Evolutionary conservation across 2,797 vertebrate genomes (phyloP), one percentile per base, ranked within the genome.

Genomic region (Pantherophis vulpinus): DNA sequence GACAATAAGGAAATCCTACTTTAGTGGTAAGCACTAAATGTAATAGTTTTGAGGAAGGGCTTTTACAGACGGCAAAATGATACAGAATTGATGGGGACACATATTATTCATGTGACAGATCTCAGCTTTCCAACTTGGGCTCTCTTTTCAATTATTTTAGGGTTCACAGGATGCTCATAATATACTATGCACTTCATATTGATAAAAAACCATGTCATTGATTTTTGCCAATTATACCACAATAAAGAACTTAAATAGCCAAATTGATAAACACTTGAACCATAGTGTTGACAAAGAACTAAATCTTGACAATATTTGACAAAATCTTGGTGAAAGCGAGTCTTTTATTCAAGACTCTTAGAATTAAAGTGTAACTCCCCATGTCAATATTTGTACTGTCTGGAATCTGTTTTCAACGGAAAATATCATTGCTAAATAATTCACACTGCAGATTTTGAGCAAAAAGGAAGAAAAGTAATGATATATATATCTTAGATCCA

Each of bases 341-440:
- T 93, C 94, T 95, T 94, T 93, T 86, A 94, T 97, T 96, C 94
- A 96, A 93, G 95, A 94, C 95, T 96, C 94, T 96, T 88, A 92
- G 94, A 95, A 90, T 94, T 97, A 98, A 97, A 97, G 95, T 95
- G 97, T 97, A 97, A 97, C 97, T 70, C 97, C 97, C 97, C 97
- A 95, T 98, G 98, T 98, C 98, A 98, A 98, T 98, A 98, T 97
- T 95, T 97, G 98, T 98, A 98, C 97, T 97, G 97, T 97, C 95
- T 97, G 96, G 98, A 98, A 98, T 98, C 97, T 97, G 97, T 98
- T 98, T 98, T 96, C 97, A 94, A 96, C 97, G 96, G 97, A 97
- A 98, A 98, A 98, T 98, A 98, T 98, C 97, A 98, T 98, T 97
- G 97, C 97, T 98, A 97, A 98, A 98, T 98, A 98, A 98, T 98